Percentiles rank a stretch among this genome's conserved stretches.
Evolutionary conservation across 2,797 vertebrate genomes (phyloP).

Genomic region (Luscinia megarhynchos): DNA sequence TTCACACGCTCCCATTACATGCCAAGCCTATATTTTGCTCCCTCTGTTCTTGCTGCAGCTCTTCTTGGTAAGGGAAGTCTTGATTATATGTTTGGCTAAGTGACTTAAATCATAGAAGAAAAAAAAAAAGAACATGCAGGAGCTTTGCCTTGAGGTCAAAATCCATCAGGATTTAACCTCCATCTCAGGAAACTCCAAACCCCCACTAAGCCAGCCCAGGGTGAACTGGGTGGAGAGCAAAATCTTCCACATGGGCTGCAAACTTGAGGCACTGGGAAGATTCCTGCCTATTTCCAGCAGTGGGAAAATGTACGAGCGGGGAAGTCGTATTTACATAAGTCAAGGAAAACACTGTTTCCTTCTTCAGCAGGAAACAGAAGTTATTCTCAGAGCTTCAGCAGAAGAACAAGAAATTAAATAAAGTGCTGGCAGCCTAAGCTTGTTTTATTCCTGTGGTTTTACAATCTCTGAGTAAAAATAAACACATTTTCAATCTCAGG

Average conservation of each 20-base stretch:
- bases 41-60: slow-evolving; percentile 26
- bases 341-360: slow-evolving; percentile 80
- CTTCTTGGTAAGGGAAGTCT: slow-evolving; percentile 39
- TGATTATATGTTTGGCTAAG: slow-evolving; percentile 42
- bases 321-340: slow-evolving; percentile 80
- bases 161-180: neutral
- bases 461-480: slow-evolving; percentile 78
- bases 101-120: neutral
- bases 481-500: slow-evolving; percentile 71
- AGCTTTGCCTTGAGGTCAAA: slow-evolving; percentile 13
- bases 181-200: slow-evolving; percentile 38
- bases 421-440: slow-evolving; percentile 55
- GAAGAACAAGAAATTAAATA: slow-evolving; percentile 72
- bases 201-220: neutral
- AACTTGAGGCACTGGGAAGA: slow-evolving; percentile 57
- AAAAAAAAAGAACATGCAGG: neutral
- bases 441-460: slow-evolving; percentile 75
- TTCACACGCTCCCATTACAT: slow-evolving; percentile 53
- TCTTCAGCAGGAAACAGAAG: slow-evolving; percentile 76
- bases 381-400: slow-evolving; percentile 76
- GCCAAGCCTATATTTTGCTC: slow-evolving; percentile 57
- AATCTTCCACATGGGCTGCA: neutral
- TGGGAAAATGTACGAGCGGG: slow-evolving; percentile 66
- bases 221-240: neutral
- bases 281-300: slow-evolving; percentile 66